Conservation (phyloP, 1,140 invertebrate species). For the Drosophila pandora region DNA sequence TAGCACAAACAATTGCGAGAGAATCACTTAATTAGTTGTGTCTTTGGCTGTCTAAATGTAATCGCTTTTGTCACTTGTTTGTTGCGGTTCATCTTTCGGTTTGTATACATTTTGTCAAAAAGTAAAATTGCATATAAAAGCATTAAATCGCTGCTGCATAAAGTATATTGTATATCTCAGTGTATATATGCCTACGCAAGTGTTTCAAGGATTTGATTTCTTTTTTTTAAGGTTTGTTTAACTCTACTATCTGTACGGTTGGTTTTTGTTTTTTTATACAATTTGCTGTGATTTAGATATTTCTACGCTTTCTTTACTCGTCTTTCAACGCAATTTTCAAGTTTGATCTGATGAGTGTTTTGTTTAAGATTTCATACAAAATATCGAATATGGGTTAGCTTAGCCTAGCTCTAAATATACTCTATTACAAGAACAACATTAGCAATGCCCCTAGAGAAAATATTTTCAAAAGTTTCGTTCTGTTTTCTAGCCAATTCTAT, state of each 20-base stretch:
- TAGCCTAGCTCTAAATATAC: slow-evolving; percentile 38
- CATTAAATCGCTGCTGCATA: slow-evolving; percentile 32
- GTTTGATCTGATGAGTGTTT: slow-evolving; percentile 30
- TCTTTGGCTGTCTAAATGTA: slow-evolving; percentile 51
- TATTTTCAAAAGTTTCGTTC: slow-evolving; percentile 54
- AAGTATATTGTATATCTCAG: slow-evolving; percentile 28
- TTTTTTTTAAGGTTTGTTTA: slow-evolving; percentile 16
- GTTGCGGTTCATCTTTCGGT: slow-evolving; percentile 11
- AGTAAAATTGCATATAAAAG: slow-evolving; percentile 54
- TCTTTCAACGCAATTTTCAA: slow-evolving; percentile 35
- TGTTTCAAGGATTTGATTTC: slow-evolving; percentile 30
- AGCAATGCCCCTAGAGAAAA: slow-evolving; percentile 54
- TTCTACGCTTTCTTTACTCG: slow-evolving; percentile 70
- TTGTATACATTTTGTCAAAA: slow-evolving; percentile 54
- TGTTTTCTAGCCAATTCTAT: slow-evolving; percentile 38
- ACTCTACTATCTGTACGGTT: slow-evolving; percentile 23
- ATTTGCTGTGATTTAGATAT: slow-evolving; percentile 80
- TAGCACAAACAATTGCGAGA: slow-evolving; percentile 22
- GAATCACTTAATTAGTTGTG: slow-evolving; percentile 22
- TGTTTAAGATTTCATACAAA: slow-evolving; percentile 49
- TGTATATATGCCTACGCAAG: slow-evolving; percentile 26
- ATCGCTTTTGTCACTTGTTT: background rate
- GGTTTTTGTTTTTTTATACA: slow-evolving; percentile 55
- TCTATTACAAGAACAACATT: slow-evolving; percentile 54
- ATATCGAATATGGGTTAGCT: slow-evolving; percentile 49